Evolutionary conservation across 2,113 vertebrate genomes (phyloP).

Genomic region (Mungos mungo): DNA sequence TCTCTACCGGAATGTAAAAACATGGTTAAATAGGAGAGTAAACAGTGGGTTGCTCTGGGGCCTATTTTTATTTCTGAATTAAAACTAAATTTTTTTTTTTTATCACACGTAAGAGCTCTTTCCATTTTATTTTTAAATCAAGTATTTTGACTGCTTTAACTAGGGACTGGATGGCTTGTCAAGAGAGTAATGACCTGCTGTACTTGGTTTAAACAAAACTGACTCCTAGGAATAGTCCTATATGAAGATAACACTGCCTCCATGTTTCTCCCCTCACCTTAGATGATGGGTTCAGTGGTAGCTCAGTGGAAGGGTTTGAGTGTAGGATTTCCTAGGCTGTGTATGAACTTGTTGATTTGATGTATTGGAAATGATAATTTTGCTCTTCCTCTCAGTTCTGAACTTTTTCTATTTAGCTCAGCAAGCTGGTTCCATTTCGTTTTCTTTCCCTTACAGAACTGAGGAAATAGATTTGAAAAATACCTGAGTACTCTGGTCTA

Average conservation of each 20-base stretch:
- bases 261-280: background rate
- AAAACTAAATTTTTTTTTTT: slow-evolving; percentile 30
- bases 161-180: background rate
- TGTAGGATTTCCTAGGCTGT: background rate
- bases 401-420: slow-evolving; percentile 49
- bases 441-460: slow-evolving; percentile 26
- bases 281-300: background rate
- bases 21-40: background rate
- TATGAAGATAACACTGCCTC: background rate
- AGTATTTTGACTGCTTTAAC: background rate
- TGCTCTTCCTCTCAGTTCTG: slow-evolving; percentile 37
- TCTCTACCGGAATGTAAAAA: background rate
- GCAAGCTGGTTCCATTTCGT: slow-evolving; percentile 10
- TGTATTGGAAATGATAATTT: slow-evolving; percentile 38
- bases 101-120: background rate
- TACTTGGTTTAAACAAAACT: background rate
- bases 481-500: slow-evolving; percentile 18
- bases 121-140: slow-evolving; percentile 38
- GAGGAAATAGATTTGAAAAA: slow-evolving; percentile 68
- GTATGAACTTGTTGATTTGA: background rate
- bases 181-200: background rate
- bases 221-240: background rate
- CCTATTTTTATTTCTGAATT: slow-evolving; percentile 48
- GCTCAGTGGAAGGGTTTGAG: background rate
- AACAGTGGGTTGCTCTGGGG: background rate